A percentile compares a stretch with the other conserved stretches of the same genome.
phyloP scores from a whole-genome alignment of 2,113 vertebrate species.

The Bolborhynchus lineola region DNA sequence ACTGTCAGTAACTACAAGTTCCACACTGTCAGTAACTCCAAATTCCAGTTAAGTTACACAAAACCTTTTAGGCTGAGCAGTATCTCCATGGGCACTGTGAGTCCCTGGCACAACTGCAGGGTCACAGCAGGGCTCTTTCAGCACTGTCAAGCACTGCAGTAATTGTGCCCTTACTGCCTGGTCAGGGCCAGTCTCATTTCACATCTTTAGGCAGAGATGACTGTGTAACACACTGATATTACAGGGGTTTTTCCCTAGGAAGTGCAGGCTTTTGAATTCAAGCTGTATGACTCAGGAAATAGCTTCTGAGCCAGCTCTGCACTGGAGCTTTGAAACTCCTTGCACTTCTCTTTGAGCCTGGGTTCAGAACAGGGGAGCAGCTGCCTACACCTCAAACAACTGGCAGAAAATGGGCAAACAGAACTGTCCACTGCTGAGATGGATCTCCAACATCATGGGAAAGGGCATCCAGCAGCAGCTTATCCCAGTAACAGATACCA shows the following conservation, averaged over 20 bases:
- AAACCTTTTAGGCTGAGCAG: rapidly evolving
- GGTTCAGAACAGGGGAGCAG: not conserved
- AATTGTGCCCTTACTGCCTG: not conserved
- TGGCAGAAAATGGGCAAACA: not conserved
- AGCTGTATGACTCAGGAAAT: rapidly evolving
- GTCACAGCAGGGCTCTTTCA: not conserved
- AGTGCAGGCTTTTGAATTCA: not conserved
- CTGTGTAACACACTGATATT: no score
- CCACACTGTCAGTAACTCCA: not conserved
- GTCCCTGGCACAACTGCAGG: not conserved
- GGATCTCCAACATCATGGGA: rapidly evolving
- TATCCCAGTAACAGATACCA: rapidly evolving
- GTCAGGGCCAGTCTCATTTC: not conserved
- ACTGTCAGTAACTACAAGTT: not conserved
- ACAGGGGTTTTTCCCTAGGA: not conserved
- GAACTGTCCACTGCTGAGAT: not conserved
- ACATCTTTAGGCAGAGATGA: not conserved
- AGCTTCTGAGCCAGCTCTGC: not conserved
- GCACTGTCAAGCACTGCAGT: not conserved
- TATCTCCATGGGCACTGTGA: not conserved
- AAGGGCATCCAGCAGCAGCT: not conserved
- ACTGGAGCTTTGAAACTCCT: not conserved
- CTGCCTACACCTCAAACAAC: not conserved
- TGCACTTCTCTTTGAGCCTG: not conserved
- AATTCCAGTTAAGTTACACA: not conserved